A percentile compares a stretch with the other conserved stretches of the same genome.
Evolutionary conservation across 2,888 invertebrate species (phyloP).

Genomic region (Eupithecia dodoneata): DNA sequence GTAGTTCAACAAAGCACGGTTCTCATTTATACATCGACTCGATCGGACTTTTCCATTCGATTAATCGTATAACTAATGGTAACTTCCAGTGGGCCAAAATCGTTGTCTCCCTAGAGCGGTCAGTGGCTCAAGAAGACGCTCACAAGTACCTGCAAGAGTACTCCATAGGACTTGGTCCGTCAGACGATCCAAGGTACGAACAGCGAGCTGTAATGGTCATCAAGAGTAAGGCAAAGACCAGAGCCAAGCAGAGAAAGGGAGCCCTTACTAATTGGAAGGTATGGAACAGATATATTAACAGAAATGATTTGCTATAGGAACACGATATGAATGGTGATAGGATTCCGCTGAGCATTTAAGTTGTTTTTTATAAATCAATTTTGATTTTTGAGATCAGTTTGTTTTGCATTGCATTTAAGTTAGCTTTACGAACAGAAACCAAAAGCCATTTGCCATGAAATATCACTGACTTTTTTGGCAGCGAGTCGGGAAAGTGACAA

Average conservation of each 20-base stretch:
- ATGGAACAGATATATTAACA: constrained; percentile 8
- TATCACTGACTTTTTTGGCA: constrained; percentile 58
- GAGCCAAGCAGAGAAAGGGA: constrained; percentile 97
- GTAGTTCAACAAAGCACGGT: not conserved
- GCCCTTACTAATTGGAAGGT: constrained; percentile 99
- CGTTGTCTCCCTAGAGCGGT: constrained; percentile 97
- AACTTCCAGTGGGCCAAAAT: constrained; percentile 96
- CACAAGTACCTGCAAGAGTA: constrained; percentile 97
- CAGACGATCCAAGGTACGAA: constrained; percentile 92
- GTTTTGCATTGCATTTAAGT: not conserved
- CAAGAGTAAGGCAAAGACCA: constrained; percentile 97
- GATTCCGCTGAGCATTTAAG: not conserved
- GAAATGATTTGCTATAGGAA: not conserved
- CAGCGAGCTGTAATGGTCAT: constrained; percentile 98
- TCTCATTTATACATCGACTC: not conserved
- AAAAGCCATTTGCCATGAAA: not conserved
- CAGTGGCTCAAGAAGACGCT: constrained; percentile 95
- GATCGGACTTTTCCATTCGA: not conserved
- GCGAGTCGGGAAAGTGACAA: constrained; percentile 95
- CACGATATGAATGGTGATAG: not conserved
- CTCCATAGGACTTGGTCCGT: constrained; percentile 95
- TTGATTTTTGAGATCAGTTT: not conserved
- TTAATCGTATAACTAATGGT: not conserved
- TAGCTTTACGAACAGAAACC: not conserved
- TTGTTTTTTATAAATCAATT: not conserved